Evolutionary conservation across 2,113 vertebrate genomes (phyloP), one percentile per base, ranked within the genome.

Genomic region (Petaurus breviceps): DNA sequence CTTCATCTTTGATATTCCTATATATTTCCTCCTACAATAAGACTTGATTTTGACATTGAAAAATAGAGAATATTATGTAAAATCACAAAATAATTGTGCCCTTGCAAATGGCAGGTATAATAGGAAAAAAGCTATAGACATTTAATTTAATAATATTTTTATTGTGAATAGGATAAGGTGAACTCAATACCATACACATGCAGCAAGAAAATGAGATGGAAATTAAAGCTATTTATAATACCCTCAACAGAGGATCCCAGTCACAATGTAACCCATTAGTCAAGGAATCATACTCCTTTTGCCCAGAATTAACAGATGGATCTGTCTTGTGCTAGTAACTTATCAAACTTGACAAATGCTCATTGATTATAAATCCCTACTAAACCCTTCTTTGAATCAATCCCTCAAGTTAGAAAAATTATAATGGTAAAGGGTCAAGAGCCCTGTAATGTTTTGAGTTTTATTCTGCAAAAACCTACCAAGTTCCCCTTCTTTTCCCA

Each of bases 81-180:
- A 89, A 1, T 26, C 0, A 68, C 57, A 53, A 2, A n/a, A 89
- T 91, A 24, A 43, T 93, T 95, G 37, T 91, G 9, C 90, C 57
- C 28, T 96, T 55, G 90, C 91, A 93, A 96, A 54, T 9, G 90
- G 31, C 8, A 37, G 53, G 54, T 57, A 50, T 93, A 53, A 77
- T 24, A 8, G 9, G 1, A 31, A 49, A 92, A 95, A 91, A 68
- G n/a, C 37, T 92, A 50, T 84, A 2, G 52, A 92, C 43, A 90
- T 4, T 10, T 26, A 57, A 93, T 98, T 96, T 95, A 96, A 93
- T 89, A 97, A 97, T 94, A 96, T 92, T 99, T 77, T 98, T 98
- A 98, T 99, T 99, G 49, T 95, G 91, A 97, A 93, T 46, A 96
- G 94, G 96, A 97, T 57, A 97, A 97, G 95, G 95, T 95, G 96